A percentile compares a stretch with the other conserved stretches of the same genome.
Evolutionary conservation across 2,888 invertebrate species (phyloP).

Genomic region (Leucophenga montana): DNA sequence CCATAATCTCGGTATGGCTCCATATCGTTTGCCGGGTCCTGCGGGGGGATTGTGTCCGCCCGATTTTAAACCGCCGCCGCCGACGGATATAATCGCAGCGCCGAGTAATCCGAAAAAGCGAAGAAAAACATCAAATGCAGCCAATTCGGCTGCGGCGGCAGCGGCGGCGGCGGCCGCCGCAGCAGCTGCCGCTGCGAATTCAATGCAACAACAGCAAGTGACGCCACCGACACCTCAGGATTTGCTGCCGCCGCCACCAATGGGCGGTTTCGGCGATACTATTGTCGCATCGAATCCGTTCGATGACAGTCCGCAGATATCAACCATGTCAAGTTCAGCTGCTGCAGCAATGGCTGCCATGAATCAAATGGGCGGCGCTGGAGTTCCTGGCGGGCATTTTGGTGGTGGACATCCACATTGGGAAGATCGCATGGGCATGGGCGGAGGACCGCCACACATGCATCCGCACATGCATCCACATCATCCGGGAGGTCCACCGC

Average conservation of each 20-base stretch:
- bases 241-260: conserved; percentile 83
- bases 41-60: conserved; percentile 79
- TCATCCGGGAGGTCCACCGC: conserved; percentile 78
- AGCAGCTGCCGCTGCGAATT: conserved; percentile 71
- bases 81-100: conserved; percentile 83
- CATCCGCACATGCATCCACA: conserved; percentile 83
- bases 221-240: conserved; percentile 84
- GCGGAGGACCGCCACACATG: conserved; percentile 75
- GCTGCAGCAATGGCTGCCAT: conserved; percentile 77
- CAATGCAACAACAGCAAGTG: conserved; percentile 81
- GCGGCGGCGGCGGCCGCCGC: conserved; percentile 70
- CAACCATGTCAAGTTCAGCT: conserved; percentile 71
- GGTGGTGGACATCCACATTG: conserved; percentile 63
- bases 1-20: conserved; percentile 88
- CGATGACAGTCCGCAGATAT: conserved; percentile 86
- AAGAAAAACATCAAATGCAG: conserved; percentile 84
- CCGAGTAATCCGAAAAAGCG: conserved; percentile 91
- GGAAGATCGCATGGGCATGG: conserved; percentile 75
- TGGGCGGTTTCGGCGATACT: conserved; percentile 93
- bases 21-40: conserved; percentile 83
- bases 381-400: conserved; percentile 63
- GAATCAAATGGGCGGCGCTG: conserved; percentile 76
- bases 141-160: conserved; percentile 75
- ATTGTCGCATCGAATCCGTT: conserved; percentile 96
- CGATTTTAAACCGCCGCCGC: conserved; percentile 80